phyloP scores from a whole-genome alignment of 1,140 invertebrate genomes.

The Pollicipes pollicipes region DNA sequence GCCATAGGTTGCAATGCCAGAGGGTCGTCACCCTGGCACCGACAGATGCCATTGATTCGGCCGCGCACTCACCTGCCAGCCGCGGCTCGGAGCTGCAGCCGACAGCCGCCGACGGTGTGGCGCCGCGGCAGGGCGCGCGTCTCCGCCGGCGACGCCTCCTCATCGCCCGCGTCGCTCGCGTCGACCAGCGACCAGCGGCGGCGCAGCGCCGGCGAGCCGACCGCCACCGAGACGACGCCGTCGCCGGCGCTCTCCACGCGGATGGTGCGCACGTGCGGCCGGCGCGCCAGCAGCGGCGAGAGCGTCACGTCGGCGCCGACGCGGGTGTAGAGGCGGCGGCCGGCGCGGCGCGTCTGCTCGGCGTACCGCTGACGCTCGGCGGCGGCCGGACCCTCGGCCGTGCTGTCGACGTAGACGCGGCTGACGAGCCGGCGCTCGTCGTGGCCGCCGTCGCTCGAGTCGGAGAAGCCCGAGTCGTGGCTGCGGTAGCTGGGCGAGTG shows the following conservation, averaged over 20 bases:
- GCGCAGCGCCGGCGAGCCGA: background rate
- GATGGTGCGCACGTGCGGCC: background rate
- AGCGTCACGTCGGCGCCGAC: background rate
- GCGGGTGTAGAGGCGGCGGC: background rate
- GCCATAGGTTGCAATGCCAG: no score
- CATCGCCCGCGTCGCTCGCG: no score
- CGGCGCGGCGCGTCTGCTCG: constrained; percentile 16
- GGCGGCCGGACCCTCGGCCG: constrained; percentile 39
- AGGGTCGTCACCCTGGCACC: no score
- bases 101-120: background rate
- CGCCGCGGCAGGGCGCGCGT: background rate
- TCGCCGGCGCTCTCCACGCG: background rate
- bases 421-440: constrained; percentile 3
- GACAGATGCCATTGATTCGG: no score
- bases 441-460: constrained; percentile 34
- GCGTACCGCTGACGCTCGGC: constrained; percentile 4
- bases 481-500: constrained; percentile 38
- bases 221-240: background rate
- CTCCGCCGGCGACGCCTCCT: no score
- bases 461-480: constrained; percentile 56
- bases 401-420: constrained; percentile 20
- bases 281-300: background rate
- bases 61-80: background rate
- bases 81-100: background rate
- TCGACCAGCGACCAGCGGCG: background rate